phyloP scores from a whole-genome alignment of 2,888 invertebrate species.

The Cotesia congregata region DNA sequence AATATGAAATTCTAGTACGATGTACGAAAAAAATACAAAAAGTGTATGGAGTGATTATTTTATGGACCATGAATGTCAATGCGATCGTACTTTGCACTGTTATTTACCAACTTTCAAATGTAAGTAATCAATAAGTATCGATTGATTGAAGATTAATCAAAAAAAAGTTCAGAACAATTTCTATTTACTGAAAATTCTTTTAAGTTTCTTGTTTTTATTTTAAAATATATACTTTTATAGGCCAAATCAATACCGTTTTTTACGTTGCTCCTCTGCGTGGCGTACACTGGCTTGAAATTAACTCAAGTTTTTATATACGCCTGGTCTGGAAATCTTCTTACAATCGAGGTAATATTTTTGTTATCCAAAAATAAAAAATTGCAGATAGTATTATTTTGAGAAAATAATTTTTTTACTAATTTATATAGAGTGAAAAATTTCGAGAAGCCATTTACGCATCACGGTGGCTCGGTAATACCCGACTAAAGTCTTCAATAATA shows the following conservation, averaged over 20 bases:
- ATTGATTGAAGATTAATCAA: no score
- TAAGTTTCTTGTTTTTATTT: no score
- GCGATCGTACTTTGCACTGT: constrained; percentile 39
- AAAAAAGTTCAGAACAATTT: no score
- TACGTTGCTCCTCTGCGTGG: constrained; percentile 9
- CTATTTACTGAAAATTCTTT: no score
- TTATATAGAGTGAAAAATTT: constrained; percentile 28
- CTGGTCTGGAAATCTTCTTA: background rate
- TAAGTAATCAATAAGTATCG: constrained; percentile 12
- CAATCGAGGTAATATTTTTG: constrained; percentile 7
- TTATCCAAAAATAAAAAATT: no score
- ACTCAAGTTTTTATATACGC: constrained; percentile 15
- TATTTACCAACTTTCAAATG: constrained; percentile 39
- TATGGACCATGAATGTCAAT: constrained; percentile 36
- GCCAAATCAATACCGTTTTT: constrained; percentile 4
- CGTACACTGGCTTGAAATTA: background rate
- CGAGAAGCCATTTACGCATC: constrained; percentile 31
- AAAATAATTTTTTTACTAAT: background rate
- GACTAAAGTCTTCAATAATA: constrained; percentile 27
- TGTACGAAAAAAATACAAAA: constrained; percentile 37
- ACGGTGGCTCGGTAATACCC: constrained; percentile 38
- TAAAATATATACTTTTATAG: background rate
- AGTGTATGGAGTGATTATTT: constrained; percentile 42
- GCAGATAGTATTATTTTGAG: no score
- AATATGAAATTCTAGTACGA: constrained; percentile 20